These are phyloP conservation scores for Mus minutoides DNA, from an alignment of 2,797 vertebrate genomes.

Conservation along the genomic window DNA sequence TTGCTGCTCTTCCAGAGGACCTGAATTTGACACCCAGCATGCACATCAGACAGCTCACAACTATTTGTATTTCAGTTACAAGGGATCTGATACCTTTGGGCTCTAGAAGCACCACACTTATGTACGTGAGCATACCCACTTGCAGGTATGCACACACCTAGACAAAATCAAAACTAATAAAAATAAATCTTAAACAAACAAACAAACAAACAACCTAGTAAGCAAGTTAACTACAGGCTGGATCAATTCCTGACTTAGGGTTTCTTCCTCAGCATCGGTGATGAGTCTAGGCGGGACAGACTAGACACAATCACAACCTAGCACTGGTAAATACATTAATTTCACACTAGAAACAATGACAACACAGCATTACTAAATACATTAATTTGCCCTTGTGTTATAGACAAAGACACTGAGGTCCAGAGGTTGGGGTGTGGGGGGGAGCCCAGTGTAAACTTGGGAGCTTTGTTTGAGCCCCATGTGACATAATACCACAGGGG, in stretches of 20 bases:
- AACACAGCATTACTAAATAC: too few species aligned
- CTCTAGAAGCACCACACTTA: background rate
- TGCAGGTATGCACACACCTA: background rate
- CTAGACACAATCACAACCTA: background rate
- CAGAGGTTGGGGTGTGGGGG: background rate
- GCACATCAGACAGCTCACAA: too few species aligned
- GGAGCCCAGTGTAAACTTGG: background rate
- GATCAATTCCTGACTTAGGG: background rate
- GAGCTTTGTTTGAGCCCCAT: background rate
- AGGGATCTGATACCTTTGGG: background rate
- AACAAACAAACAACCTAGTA: background rate
- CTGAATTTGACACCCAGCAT: background rate
- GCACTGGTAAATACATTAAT: background rate
- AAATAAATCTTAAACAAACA: background rate
- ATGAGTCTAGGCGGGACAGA: background rate
- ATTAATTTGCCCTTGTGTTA: background rate
- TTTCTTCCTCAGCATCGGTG: background rate
- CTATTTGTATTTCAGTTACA: background rate
- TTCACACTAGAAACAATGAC: background rate
- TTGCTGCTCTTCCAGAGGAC: background rate
- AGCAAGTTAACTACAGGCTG: background rate
- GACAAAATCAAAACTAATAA: background rate
- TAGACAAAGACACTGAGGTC: background rate
- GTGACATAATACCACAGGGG: background rate
- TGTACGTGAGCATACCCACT: background rate